Base-by-base conservation (phyloP, 2,888 invertebrate genomes). In the Melanchra persicariae region DNA sequence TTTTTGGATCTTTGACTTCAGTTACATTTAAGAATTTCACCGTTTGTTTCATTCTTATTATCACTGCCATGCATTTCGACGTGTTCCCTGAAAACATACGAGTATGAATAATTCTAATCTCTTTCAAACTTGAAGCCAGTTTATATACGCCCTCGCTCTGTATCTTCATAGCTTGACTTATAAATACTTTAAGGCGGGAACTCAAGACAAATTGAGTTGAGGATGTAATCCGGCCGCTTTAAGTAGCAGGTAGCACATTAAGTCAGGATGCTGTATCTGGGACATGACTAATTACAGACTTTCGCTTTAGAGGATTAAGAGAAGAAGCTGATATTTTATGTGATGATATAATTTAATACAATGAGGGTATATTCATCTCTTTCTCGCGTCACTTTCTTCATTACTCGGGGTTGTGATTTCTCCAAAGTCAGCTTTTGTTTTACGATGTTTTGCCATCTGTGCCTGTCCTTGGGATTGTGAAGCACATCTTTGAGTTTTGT, bases 241-340 rank as follows among this genome's bases (percentile, higher is more conserved):
- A 68, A 52, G 55, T 37, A 79, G 57, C 24, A 79, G 76, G 72
- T 78, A 70, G 45, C 79, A 70, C 58, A 78, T 79, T 70, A 68
- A 71, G 63, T 72, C 70, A 67, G 64, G 19, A 68, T 70, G 49
- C 37, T 73, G 69, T 70, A 66, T 75, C 69, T 66, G 66, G 34
- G 66, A 73, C 81, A 76, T 74, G 79, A 83, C 68, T 84, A 85
- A 84, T 85, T 85, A 83, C 67, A 72, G 60, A 68, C 34, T 65
- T 76, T 72, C 55, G 51, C 66, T 69, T 74, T 60, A 65, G 59
- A 63, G 74, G 55, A 66, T 72, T 59, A 64, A 6, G 51, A 24
- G 47, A 37, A 9, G 24, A 24, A 52, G 40, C 52, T 57, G 26
- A 66, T 68, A 71, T 69, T 79, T 68, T 62, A 67, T 62, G n/a